Conservation (phyloP, 2,113 vertebrate genomes). For the Procavia capensis region DNA sequence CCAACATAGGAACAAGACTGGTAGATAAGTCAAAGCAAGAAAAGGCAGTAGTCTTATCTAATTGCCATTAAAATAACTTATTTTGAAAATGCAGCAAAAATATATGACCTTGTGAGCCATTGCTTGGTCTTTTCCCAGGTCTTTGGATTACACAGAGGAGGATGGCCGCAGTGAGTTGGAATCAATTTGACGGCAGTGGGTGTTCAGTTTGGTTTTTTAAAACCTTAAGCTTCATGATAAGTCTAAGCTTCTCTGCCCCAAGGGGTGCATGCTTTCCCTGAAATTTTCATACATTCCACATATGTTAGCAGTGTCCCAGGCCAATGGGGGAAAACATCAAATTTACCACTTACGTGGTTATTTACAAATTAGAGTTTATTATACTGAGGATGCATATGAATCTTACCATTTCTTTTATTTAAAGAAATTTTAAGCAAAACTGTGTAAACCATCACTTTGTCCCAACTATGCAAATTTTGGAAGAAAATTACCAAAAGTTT, state of each 20-base stretch:
- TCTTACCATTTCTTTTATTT: background rate
- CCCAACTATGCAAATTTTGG: background rate
- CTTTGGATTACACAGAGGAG: background rate
- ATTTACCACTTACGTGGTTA: background rate
- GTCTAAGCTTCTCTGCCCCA: background rate
- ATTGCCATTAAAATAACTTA: background rate
- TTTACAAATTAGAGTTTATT: background rate
- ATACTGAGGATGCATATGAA: background rate
- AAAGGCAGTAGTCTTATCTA: background rate
- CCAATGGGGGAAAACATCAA: background rate
- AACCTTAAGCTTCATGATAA: background rate
- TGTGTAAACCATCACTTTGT: background rate
- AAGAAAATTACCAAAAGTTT: constrained; percentile 1
- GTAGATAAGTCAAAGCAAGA: background rate
- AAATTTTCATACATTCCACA: background rate
- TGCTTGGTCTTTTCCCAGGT: background rate
- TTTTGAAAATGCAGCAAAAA: background rate
- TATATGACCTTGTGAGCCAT: background rate
- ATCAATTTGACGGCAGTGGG: too few species aligned
- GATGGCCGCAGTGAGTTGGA: too few species aligned
- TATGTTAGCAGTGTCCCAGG: background rate
- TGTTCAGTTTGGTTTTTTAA: background rate
- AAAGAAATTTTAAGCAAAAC: background rate
- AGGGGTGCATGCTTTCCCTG: background rate
- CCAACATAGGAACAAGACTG: background rate